phyloP scores from a whole-genome alignment of 2,888 invertebrate species.

The Chironomus tentans region DNA sequence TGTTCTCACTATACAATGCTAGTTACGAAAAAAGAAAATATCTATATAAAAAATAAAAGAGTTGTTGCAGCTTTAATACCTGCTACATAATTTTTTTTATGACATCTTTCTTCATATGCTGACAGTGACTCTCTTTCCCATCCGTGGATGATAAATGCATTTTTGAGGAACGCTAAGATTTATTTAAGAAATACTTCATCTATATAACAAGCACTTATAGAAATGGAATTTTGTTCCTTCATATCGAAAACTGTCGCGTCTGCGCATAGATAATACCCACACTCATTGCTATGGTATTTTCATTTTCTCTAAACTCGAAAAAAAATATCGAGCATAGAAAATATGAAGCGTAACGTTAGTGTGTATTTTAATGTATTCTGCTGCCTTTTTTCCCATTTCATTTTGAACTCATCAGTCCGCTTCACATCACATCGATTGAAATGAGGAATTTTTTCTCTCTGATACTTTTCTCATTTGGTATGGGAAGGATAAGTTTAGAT shows the following conservation, averaged over 20 bases:
- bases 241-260: not conserved
- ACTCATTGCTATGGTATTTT: too few species aligned
- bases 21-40: not conserved
- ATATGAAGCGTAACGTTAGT: not conserved
- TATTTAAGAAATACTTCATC: too few species aligned
- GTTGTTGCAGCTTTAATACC: not conserved
- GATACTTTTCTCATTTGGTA: not conserved
- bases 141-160: not conserved
- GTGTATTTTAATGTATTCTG: not conserved
- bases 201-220: too few species aligned
- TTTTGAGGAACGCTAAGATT: not conserved
- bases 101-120: not conserved
- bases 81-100: not conserved
- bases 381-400: not conserved
- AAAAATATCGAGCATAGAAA: not conserved
- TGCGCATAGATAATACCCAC: not conserved
- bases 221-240: not conserved
- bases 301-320: not conserved
- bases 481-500: not conserved
- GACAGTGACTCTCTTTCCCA: not conserved
- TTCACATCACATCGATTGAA: not conserved
- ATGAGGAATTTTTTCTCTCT: not conserved
- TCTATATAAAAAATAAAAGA: not conserved
- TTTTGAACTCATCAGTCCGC: not conserved
- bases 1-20: constrained; percentile 1